These are phyloP conservation scores for Albula goreensis DNA, from an alignment of 2,113 vertebrate genomes.

Conservation along the genomic window DNA sequence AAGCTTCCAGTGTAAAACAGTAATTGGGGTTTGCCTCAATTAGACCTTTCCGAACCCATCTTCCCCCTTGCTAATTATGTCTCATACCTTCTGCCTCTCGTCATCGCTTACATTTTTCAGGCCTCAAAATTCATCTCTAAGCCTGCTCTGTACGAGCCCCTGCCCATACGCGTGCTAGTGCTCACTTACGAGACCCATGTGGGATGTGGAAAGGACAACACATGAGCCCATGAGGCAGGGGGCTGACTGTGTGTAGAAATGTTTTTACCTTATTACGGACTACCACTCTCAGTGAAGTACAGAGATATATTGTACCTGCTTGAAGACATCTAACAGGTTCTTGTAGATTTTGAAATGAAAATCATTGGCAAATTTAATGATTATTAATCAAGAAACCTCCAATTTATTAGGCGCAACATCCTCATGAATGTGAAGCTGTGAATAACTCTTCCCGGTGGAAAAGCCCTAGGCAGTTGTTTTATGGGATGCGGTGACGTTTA, in stretches of 20 bases:
- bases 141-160: background rate
- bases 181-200: background rate
- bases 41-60: slow-evolving; percentile 31
- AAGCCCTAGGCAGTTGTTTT: background rate
- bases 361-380: slow-evolving; percentile 11
- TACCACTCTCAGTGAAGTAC: background rate
- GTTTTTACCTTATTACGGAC: background rate
- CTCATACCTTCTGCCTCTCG: background rate
- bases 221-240: background rate
- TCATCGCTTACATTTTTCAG: slow-evolving; percentile 5
- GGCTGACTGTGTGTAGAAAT: background rate
- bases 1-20: slow-evolving; percentile 27
- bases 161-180: no score
- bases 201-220: background rate
- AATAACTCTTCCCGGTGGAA: background rate
- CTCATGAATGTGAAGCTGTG: background rate
- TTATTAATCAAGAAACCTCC: background rate
- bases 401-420: slow-evolving; percentile 8
- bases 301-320: background rate
- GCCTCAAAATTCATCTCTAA: background rate
- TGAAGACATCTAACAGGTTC: background rate
- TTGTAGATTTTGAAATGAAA: slow-evolving; percentile 4
- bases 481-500: slow-evolving; percentile 5
- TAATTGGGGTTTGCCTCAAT: slow-evolving; percentile 42
- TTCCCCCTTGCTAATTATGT: slow-evolving; percentile 17